Percentiles rank a stretch among this genome's conserved stretches.
phyloP scores from a whole-genome alignment of 2,113 vertebrate genomes.

The Uropsilus gracilis region DNA sequence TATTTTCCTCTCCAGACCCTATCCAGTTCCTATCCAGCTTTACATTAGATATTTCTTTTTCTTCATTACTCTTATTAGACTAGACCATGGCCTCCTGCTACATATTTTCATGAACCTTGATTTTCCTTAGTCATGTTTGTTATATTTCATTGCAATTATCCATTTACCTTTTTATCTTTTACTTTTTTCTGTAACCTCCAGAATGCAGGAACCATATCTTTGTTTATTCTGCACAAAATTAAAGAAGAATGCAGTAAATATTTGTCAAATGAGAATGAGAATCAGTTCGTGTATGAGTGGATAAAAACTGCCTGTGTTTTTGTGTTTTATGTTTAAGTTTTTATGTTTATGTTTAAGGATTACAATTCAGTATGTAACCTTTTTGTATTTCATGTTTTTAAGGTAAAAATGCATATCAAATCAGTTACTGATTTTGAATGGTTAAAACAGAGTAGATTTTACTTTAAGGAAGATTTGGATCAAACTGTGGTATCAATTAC shows the following conservation, averaged over 20 bases:
- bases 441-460: conserved; percentile 95
- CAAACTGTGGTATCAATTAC: conserved; percentile 91
- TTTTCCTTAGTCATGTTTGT: not conserved
- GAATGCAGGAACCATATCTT: not conserved
- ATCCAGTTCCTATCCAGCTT: not conserved
- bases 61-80: too few species aligned
- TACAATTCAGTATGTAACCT: not conserved
- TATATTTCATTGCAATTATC: not conserved
- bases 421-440: conserved; percentile 92
- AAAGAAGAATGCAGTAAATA: not conserved
- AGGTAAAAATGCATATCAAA: conserved; percentile 92
- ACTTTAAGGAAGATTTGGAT: conserved; percentile 92
- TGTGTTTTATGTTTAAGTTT: not conserved
- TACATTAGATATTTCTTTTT: not conserved
- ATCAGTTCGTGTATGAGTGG: not conserved
- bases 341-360: too few species aligned
- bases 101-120: not conserved
- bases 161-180: not conserved
- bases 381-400: conserved; percentile 63
- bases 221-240: not conserved
- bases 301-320: not conserved
- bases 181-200: not conserved
- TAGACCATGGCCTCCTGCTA: not conserved
- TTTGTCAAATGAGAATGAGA: conserved; percentile 6
- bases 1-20: not conserved